These are phyloP conservation scores for Hippoglossus stenolepis DNA, from an alignment of 2,113 vertebrate genomes.

Conservation along the genomic window DNA sequence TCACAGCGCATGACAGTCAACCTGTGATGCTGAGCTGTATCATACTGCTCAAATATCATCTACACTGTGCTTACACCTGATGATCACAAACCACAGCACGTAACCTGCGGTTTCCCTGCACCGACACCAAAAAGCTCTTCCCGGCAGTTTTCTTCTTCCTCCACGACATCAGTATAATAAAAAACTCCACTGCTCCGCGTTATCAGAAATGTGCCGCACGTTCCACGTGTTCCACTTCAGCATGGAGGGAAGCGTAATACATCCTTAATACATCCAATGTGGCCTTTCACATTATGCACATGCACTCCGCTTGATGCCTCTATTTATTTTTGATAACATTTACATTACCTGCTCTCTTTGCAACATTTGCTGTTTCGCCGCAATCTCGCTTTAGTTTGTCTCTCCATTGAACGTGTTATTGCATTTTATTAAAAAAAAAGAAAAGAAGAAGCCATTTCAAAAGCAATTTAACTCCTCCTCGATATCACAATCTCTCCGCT, in stretches of 20 bases:
- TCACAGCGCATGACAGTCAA: not conserved
- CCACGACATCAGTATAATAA: constrained; percentile 35
- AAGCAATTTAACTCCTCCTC: constrained; percentile 38
- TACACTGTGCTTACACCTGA: not conserved
- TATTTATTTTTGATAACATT: constrained; percentile 51
- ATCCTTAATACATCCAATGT: constrained; percentile 18
- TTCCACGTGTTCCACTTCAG: constrained; percentile 22
- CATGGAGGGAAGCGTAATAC: not conserved
- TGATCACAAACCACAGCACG: not conserved
- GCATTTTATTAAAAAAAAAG: not conserved
- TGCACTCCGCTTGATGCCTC: constrained; percentile 39
- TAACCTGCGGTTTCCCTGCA: constrained; percentile 24
- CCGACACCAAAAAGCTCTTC: constrained; percentile 2
- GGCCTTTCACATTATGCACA: constrained; percentile 29
- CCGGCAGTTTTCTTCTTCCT: not conserved
- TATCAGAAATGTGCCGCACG: constrained; percentile 36
- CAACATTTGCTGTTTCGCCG: constrained; percentile 8
- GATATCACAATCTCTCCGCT: constrained; percentile 8
- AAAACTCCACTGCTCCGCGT: constrained; percentile 2
- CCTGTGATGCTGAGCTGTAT: constrained; percentile 1
- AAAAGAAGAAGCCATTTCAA: constrained; percentile 8
- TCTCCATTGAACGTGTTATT: constrained; percentile 37
- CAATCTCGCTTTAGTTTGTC: constrained; percentile 30
- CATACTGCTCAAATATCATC: constrained; percentile 13
- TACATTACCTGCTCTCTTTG: constrained; percentile 37